These are phyloP conservation scores for Pyxicephalus adspersus DNA, from an alignment of 2,113 vertebrate genomes.

Conservation along the genomic window DNA sequence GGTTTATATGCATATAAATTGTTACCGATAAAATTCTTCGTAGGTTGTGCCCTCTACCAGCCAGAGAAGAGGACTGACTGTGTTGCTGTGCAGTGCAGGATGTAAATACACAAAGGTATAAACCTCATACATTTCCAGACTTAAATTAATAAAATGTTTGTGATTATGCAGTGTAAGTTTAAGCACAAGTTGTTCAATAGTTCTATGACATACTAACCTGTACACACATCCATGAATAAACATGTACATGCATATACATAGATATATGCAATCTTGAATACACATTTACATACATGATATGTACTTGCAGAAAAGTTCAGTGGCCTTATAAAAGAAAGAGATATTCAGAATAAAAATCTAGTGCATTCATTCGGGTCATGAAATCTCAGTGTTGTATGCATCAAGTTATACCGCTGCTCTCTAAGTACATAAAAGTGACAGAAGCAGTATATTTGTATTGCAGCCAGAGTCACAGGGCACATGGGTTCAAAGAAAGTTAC, in stretches of 20 bases:
- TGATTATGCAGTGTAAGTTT: too few relatives aligned
- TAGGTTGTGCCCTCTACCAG: not conserved
- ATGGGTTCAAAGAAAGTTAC: too few relatives aligned
- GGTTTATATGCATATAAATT: not conserved
- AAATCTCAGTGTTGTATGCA: too few relatives aligned
- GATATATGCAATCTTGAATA: not conserved
- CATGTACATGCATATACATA: not conserved
- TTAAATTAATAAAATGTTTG: not conserved
- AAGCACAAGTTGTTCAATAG: too few relatives aligned
- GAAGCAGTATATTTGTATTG: too few relatives aligned
- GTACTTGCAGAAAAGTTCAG: too few relatives aligned
- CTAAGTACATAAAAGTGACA: too few relatives aligned
- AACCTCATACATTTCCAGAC: not conserved
- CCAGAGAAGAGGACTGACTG: not conserved
- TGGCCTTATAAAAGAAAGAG: too few relatives aligned
- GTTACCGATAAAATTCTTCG: not conserved
- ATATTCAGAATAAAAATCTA: too few relatives aligned
- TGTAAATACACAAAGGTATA: not conserved
- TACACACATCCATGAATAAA: not conserved
- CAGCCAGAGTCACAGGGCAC: too few relatives aligned
- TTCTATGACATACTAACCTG: not conserved
- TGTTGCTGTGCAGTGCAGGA: not conserved
- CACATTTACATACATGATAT: not conserved
- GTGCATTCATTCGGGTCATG: too few relatives aligned
- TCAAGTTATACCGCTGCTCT: too few relatives aligned